These are phyloP conservation scores for Erinaceus europaeus DNA, from an alignment of 2,113 vertebrate genomes.

Conservation along the genomic window DNA sequence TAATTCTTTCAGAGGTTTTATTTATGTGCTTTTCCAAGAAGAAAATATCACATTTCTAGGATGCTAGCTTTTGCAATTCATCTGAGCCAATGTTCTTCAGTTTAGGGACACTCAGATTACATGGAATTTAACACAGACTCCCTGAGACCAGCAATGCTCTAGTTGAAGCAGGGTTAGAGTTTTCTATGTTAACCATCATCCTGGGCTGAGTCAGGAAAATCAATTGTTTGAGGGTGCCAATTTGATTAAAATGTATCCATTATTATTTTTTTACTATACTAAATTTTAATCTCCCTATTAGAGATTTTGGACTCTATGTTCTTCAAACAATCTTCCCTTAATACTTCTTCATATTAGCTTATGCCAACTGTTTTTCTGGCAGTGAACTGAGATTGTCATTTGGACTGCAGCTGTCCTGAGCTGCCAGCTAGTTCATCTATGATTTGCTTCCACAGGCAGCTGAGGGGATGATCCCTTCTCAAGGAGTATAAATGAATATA, in stretches of 20 bases:
- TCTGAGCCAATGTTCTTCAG: too few species aligned
- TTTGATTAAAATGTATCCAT: not conserved
- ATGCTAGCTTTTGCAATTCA: too few species aligned
- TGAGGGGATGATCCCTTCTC: not conserved
- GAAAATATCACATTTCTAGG: too few species aligned
- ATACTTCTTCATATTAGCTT: not conserved
- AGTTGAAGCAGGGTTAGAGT: not conserved
- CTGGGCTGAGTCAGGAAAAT: not conserved
- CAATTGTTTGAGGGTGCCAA: not conserved
- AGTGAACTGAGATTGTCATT: not conserved
- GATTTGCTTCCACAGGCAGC: not conserved
- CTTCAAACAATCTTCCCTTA: not conserved
- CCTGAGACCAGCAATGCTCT: too few species aligned
- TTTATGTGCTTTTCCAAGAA: too few species aligned
- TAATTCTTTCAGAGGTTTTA: too few species aligned
- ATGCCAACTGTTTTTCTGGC: not conserved
- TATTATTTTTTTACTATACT: not conserved
- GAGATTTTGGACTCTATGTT: not conserved
- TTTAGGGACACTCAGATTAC: too few species aligned
- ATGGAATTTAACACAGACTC: too few species aligned
- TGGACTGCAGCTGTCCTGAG: not conserved
- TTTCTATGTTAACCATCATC: not conserved
- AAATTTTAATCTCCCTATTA: not conserved
- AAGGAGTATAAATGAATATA: too few species aligned
- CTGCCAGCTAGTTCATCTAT: not conserved